A percentile compares a stretch with the other conserved stretches of the same genome.
These are phyloP conservation scores for Polypterus senegalus DNA, from an alignment of 2,113 vertebrate species.

Conservation along the genomic window DNA sequence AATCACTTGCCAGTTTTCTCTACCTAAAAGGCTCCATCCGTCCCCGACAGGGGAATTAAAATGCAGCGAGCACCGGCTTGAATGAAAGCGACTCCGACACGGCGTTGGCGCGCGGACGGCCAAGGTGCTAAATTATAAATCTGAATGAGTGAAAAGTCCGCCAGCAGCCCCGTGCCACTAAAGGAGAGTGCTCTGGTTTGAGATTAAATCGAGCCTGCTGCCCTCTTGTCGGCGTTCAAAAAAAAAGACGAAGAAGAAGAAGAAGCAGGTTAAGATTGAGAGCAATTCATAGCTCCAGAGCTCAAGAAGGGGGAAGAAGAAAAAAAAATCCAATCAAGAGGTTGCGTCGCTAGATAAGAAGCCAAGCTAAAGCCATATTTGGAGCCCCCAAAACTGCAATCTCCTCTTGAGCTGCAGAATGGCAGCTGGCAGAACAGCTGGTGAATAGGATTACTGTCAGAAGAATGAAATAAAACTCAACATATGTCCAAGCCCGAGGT, in stretches of 20 bases:
- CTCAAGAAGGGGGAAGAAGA: slow-evolving; percentile 26
- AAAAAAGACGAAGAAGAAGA: slow-evolving; percentile 14
- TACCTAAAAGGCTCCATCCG: slow-evolving; percentile 1
- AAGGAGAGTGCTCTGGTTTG: slow-evolving; percentile 17
- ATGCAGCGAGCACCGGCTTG: slow-evolving; percentile 9
- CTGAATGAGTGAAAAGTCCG: slow-evolving; percentile 13
- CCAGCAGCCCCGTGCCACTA: slow-evolving; percentile 19
- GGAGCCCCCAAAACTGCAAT: slow-evolving; percentile 94
- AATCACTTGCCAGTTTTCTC: slow-evolving; percentile 14
- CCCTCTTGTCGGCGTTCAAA: slow-evolving; percentile 15
- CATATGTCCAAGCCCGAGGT: slow-evolving; percentile 99
- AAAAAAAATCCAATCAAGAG: slow-evolving; percentile 62
- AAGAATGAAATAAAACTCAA: slow-evolving; percentile 99
- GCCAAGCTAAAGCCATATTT: slow-evolving; percentile 83
- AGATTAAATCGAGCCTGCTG: slow-evolving; percentile 23
- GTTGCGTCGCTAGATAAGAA: slow-evolving; percentile 58
- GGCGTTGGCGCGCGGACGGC: neutral
- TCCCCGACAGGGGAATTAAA: slow-evolving; percentile 7
- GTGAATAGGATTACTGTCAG: slow-evolving; percentile 99
- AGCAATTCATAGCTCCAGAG: slow-evolving; percentile 9
- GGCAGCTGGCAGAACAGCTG: slow-evolving; percentile 99
- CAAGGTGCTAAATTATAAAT: slow-evolving; percentile 23
- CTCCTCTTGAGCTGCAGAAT: slow-evolving; percentile 88
- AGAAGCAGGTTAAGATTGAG: neutral
- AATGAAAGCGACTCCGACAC: slow-evolving; percentile 18